These are phyloP conservation scores for Thecocarcelia acutangulata DNA, from an alignment of 2,888 invertebrate species.

Conservation along the genomic window DNA sequence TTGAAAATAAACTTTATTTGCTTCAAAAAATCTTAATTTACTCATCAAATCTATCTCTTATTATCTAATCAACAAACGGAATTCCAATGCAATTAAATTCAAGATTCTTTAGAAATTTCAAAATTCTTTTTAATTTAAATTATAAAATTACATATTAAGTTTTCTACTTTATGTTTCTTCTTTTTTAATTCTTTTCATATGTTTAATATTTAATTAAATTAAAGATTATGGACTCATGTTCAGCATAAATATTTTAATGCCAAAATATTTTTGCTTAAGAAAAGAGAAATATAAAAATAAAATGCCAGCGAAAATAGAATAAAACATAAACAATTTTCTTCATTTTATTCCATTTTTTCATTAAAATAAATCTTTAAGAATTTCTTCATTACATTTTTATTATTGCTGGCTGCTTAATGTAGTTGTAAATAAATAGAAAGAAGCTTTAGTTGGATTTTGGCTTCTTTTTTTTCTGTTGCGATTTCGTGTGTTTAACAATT, in stretches of 20 bases:
- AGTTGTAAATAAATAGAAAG: conserved; percentile 33
- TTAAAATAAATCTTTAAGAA: conserved; percentile 58
- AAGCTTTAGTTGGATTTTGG: conserved; percentile 28
- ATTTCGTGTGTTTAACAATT: conserved; percentile 32
- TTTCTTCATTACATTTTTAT: conserved; percentile 32
- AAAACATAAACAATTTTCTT: conserved; percentile 41
- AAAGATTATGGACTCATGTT: conserved; percentile 24
- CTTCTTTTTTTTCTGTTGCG: neutral
- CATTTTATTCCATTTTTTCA: conserved; percentile 15
- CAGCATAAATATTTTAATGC: conserved; percentile 44
- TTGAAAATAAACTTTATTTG: too few relatives aligned
- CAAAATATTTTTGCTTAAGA: conserved; percentile 40
- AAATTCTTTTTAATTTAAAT: conserved; percentile 1
- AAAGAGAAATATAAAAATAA: neutral
- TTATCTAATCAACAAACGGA: too few relatives aligned
- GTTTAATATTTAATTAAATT: conserved; percentile 25
- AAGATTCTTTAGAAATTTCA: conserved; percentile 1
- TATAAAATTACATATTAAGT: neutral
- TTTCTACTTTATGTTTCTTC: neutral
- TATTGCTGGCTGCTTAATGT: conserved; percentile 13
- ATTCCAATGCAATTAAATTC: conserved; percentile 4
- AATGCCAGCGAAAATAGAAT: conserved; percentile 25
- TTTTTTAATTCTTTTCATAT: conserved; percentile 29
- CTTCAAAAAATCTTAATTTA: too few relatives aligned
- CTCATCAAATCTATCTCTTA: too few relatives aligned